A percentile compares a stretch with the other conserved stretches of the same genome.
Evolutionary conservation across 30 jellyfish, hydroid and myxozoan species (phyloP).

Genomic region (Mastigias papua): DNA sequence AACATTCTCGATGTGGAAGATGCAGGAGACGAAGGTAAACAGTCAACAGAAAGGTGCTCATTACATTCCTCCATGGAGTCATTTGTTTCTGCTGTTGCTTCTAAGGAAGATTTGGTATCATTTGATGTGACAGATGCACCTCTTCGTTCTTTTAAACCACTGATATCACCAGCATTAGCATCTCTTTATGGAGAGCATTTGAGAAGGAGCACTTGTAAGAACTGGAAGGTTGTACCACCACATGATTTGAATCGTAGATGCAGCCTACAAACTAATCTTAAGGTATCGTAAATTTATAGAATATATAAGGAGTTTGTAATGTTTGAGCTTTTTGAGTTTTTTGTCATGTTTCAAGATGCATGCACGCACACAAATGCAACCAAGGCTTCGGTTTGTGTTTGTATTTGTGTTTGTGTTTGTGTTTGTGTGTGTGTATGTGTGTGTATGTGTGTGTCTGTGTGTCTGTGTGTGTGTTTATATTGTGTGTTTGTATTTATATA

Average conservation of each 20-base stretch:
- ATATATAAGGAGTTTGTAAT: background rate
- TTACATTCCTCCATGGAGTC: constrained; percentile 83
- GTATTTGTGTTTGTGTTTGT: too few species aligned
- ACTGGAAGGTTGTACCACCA: constrained; percentile 86
- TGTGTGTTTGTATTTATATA: too few species aligned
- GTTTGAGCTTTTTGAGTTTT: too few species aligned
- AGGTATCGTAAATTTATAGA: constrained; percentile 46
- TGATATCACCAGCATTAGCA: constrained; percentile 78
- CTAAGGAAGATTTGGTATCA: constrained; percentile 80
- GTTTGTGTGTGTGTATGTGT: too few species aligned
- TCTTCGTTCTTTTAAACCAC: constrained; percentile 61
- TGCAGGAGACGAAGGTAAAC: constrained; percentile 1
- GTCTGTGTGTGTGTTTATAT: too few species aligned
- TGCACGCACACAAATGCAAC: too few species aligned
- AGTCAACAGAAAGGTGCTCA: background rate
- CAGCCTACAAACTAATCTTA: constrained; percentile 83
- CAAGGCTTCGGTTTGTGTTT: too few species aligned
- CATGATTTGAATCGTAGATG: constrained; percentile 73
- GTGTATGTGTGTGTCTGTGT: too few species aligned
- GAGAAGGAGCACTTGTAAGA: constrained; percentile 70
- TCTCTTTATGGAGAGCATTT: constrained; percentile 78
- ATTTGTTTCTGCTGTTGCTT: constrained; percentile 90
- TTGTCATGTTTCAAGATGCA: too few species aligned
- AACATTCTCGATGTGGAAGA: constrained; percentile 10
- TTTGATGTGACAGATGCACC: constrained; percentile 71